Evolutionary conservation across 2,888 invertebrate species (phyloP).

Genomic region (Himalopsyche tibetana): DNA sequence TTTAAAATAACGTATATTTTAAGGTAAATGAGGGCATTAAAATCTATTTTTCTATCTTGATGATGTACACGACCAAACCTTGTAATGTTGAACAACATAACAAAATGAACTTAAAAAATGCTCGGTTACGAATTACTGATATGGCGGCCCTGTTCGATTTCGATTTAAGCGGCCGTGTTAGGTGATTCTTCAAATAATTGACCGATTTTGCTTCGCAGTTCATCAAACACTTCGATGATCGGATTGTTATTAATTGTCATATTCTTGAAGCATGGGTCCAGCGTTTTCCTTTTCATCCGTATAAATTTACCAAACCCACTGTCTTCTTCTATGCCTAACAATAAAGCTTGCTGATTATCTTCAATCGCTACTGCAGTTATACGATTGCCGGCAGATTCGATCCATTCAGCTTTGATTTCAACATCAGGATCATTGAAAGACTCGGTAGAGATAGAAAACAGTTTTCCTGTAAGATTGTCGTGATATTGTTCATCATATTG

Average conservation of each 20-base stretch:
- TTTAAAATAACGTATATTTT: no score
- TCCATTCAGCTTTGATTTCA: not conserved
- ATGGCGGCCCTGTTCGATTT: no score
- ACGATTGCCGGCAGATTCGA: not conserved
- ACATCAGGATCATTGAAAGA: not conserved
- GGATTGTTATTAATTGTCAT: not conserved
- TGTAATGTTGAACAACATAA: no score
- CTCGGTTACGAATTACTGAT: no score
- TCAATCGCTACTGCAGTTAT: not conserved
- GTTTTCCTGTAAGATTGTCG: not conserved
- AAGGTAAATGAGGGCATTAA: no score
- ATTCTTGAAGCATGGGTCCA: not conserved
- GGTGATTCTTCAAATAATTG: not conserved
- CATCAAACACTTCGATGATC: not conserved
- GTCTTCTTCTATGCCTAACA: not conserved
- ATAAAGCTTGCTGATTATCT: not conserved
- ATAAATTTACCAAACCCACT: not conserved
- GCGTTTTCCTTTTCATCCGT: not conserved
- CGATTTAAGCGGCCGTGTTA: no score
- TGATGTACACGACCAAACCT: no score
- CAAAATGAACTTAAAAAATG: no score
- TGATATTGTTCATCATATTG: not conserved
- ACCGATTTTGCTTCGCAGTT: not conserved
- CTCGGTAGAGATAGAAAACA: not conserved
- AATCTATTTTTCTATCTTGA: no score